Percentiles rank a stretch among this genome's conserved stretches.
Evolutionary conservation across 37 sponge, comb jelly and placozoan genomes (phyloP).

Genomic region (Spongilla lacustris): DNA sequence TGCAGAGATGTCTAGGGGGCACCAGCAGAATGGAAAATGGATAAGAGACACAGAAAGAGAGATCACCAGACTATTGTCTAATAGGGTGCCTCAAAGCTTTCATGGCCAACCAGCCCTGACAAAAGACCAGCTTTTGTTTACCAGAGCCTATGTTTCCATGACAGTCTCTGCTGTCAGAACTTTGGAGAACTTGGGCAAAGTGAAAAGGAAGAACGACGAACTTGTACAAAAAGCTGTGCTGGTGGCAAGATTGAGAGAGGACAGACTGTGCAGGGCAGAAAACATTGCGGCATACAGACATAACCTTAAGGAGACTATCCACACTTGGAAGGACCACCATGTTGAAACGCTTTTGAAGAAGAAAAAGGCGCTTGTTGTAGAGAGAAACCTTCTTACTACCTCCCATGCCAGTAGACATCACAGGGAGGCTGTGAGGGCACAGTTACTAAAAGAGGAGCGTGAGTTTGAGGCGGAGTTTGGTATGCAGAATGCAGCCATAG

Average conservation of each 20-base stretch:
- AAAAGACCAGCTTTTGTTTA: constrained; percentile 57
- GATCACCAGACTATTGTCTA: constrained; percentile 16
- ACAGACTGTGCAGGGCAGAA: constrained; percentile 15
- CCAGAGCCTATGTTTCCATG: constrained; percentile 43
- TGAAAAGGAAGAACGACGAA: constrained; percentile 15
- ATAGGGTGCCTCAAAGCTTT: not conserved
- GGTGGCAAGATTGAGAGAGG: constrained; percentile 28
- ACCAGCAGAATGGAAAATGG: constrained; percentile 16
- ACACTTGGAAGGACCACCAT: constrained; percentile 49
- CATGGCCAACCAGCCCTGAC: not conserved
- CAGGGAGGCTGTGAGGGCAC: not conserved
- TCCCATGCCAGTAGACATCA: not conserved
- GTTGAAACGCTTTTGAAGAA: not conserved
- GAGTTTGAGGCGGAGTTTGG: constrained; percentile 52
- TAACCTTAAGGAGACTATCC: constrained; percentile 21
- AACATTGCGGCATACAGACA: constrained; percentile 37
- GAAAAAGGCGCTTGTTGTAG: not conserved
- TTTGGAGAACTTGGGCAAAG: constrained; percentile 30
- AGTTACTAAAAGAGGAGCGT: constrained; percentile 7
- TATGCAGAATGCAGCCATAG: constrained; percentile 19
- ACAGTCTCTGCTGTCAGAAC: constrained; percentile 34
- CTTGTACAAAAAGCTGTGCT: constrained; percentile 6
- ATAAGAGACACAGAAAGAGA: constrained; percentile 38
- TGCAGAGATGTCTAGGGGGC: not conserved
- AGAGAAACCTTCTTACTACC: not conserved